A percentile compares a stretch with the other conserved stretches of the same genome.
Conservation (phyloP, 2,797 vertebrate species). For the Betta splendens region DNA sequence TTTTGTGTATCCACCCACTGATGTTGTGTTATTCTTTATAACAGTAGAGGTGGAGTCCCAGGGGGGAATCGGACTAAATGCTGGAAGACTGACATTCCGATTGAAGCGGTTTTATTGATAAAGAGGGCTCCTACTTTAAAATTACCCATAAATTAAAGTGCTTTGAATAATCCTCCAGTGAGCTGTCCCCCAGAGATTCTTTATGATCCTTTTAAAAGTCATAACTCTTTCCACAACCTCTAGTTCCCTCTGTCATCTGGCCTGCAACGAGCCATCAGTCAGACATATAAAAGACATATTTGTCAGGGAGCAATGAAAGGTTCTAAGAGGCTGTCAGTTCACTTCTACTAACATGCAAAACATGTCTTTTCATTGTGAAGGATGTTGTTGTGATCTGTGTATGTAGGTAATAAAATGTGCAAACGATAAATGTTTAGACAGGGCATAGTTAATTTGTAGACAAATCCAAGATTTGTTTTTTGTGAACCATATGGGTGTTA, state of each 20-base stretch:
- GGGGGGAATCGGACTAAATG: slow-evolving; percentile 67
- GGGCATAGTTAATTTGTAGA: too few relatives aligned
- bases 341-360: slow-evolving; percentile 27
- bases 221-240: slow-evolving; percentile 72
- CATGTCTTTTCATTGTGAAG: slow-evolving; percentile 4
- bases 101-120: slow-evolving; percentile 74
- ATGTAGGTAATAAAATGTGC: too few relatives aligned
- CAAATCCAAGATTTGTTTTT: too few relatives aligned
- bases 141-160: slow-evolving; percentile 80
- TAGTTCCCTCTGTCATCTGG: slow-evolving; percentile 60
- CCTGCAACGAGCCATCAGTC: slow-evolving; percentile 61
- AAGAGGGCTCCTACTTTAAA: slow-evolving; percentile 69
- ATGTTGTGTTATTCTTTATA: slow-evolving; percentile 41
- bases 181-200: slow-evolving; percentile 73
- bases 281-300: slow-evolving; percentile 70
- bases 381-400: too few relatives aligned
- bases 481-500: too few relatives aligned
- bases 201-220: slow-evolving; percentile 80
- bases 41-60: slow-evolving; percentile 41
- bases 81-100: slow-evolving; percentile 69
- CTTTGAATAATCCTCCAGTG: slow-evolving; percentile 74
- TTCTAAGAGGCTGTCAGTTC: slow-evolving; percentile 43
- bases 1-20: slow-evolving; percentile 11
- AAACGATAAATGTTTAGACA: too few relatives aligned
- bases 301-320: slow-evolving; percentile 69